Conservation (phyloP, 92 coral and sea anemone genomes). For the Porites cylindrica region DNA sequence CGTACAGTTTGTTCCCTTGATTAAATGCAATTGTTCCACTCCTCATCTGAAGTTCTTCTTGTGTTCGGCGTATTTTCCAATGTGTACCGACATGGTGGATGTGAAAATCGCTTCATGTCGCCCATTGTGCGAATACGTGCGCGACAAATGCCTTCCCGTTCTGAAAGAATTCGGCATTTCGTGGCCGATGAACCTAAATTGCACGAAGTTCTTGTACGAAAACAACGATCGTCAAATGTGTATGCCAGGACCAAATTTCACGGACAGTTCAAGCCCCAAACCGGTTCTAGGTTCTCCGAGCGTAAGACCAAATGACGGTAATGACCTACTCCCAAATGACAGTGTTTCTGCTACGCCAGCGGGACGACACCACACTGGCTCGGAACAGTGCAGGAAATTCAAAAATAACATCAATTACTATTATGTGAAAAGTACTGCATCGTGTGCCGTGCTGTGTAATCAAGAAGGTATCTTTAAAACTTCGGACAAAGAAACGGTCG, state of each 20-base stretch:
- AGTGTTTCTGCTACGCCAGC: conserved; percentile 35
- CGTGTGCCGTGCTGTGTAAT: conserved; percentile 90
- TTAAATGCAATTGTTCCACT: conserved; percentile 80
- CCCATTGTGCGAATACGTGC: conserved; percentile 95
- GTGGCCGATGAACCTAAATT: conserved; percentile 88
- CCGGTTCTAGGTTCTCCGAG: not conserved
- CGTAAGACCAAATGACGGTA: conserved; percentile 29
- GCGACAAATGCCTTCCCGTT: conserved; percentile 87
- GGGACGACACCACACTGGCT: conserved; percentile 51
- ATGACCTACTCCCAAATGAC: conserved; percentile 26
- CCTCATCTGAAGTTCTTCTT: conserved; percentile 86
- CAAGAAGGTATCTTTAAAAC: conserved; percentile 90
- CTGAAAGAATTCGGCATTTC: conserved; percentile 84
- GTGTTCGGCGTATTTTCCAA: conserved; percentile 95
- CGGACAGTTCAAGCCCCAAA: conserved; percentile 44
- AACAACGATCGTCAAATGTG: conserved; percentile 87
- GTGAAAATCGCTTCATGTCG: conserved; percentile 89
- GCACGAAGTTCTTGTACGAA: conserved; percentile 77
- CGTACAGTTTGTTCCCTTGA: conserved; percentile 71
- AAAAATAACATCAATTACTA: conserved; percentile 90
- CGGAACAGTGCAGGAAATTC: conserved; percentile 89
- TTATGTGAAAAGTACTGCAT: conserved; percentile 84
- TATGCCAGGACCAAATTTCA: conserved; percentile 91
- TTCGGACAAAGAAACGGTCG: conserved; percentile 81
- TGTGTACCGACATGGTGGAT: conserved; percentile 87